Evolutionary conservation across 2,888 invertebrate species (phyloP).

Genomic region (Carpatolechia fugitivella): DNA sequence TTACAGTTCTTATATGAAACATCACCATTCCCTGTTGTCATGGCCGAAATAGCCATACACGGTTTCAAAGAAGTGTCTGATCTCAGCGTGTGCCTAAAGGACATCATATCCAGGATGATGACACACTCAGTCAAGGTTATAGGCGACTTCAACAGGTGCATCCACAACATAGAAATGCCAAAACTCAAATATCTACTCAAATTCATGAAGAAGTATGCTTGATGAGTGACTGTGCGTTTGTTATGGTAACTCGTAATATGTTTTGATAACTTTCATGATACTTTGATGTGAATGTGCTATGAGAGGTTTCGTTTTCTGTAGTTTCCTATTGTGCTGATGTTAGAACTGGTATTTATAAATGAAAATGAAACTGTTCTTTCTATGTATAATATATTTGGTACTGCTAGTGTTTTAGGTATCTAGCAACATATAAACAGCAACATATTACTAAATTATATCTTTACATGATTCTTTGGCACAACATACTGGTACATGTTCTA

Average conservation of each 20-base stretch:
- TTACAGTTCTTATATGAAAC: constrained; percentile 74
- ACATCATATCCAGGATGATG: constrained; percentile 74
- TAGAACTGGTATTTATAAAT: too few relatives aligned
- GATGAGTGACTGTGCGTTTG: constrained; percentile 17
- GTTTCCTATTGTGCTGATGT: too few relatives aligned
- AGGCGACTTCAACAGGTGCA: constrained; percentile 72
- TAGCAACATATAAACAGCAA: too few relatives aligned
- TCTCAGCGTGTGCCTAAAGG: constrained; percentile 69
- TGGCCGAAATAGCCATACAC: constrained; percentile 72
- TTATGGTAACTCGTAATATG: background rate
- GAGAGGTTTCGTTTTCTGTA: background rate
- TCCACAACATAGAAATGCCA: constrained; percentile 74
- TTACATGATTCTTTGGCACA: too few relatives aligned
- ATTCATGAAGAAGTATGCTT: constrained; percentile 75
- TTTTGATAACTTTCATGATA: background rate
- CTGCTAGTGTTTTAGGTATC: too few relatives aligned
- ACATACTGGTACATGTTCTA: too few relatives aligned
- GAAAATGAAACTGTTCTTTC: too few relatives aligned
- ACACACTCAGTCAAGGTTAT: constrained; percentile 73
- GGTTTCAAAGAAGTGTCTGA: constrained; percentile 75
- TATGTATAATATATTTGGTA: too few relatives aligned
- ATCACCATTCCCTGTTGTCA: constrained; percentile 71
- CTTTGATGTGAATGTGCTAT: background rate
- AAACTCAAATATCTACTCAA: constrained; percentile 70
- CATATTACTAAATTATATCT: too few relatives aligned